Evolutionary conservation across 2,113 vertebrate species (phyloP), one percentile per base, ranked within the genome.

Genomic region (Xenopus borealis): DNA sequence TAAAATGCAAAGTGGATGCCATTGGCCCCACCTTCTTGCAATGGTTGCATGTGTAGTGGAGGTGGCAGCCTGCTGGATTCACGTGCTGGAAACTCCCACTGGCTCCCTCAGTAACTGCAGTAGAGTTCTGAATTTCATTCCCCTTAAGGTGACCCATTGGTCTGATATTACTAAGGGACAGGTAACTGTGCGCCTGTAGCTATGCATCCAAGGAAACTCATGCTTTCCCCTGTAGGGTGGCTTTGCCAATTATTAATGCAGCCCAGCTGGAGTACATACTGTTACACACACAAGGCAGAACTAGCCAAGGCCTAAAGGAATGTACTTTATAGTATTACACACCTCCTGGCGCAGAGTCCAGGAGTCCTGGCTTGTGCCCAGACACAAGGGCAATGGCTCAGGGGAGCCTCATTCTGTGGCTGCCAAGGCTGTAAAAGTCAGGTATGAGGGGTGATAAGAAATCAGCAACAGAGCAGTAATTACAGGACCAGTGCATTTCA

Each of bases 381-480:
- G 53, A 4, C 18, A 10, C 19, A 27, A 50, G 65, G 65, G 20
- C 33, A 40, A 6, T 9, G 2, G 33, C 33, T 57, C 33, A 59
- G 57, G 62, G 33, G 33, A 40, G 33, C 33, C 33, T 40, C 33
- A 7, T 6, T 12, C 19, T 5, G 10, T 3, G 12, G 7, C 71
- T 55, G 71, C 23, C 62, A 40, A 64, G 16, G 16, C 40, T 5
- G n/a, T 66, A 46, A 66, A 46, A 10, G 7, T 16, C 23, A 57
- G 71, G 50, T 55, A 57, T 16, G 62, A 55, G 20, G 33, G 33
- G 33, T 40, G 33, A 40, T 40, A 20, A 57, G 30, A 23, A 30
- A 50, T 50, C 44, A 17, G 59, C 44, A 46, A 9, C 44, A 47
- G 14, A 17, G 50, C 30, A 44, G 7, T 66, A 73, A 73, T 73